Evolutionary conservation across 23 tunicate species (phyloP), one percentile per base, ranked within the genome.

Genomic region (Diplosoma virens): DNA sequence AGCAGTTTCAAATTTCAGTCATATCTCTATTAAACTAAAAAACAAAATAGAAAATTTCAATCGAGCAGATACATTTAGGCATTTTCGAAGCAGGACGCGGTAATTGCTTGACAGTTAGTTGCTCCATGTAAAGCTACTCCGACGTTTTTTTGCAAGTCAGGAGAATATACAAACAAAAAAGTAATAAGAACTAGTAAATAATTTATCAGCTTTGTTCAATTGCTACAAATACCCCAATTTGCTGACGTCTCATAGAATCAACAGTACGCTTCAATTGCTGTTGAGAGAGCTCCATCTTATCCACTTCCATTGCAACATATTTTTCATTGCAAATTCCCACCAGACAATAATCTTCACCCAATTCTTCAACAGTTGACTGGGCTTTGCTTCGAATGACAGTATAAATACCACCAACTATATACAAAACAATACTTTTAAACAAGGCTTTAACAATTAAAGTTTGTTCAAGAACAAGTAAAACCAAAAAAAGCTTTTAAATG

Each of bases 311-410:
- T 32, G 87, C 92, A 6, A 95, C 92, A 70, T 55, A 93, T 36
- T 80, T 60, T 63, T 95, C 96, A 59, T 95, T 95, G 66, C 79
- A 76, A 22, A 90, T 90, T 4, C 92, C 96, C 50, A 93, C 63
- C 87, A 95, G 75, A 59, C 87, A 89, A 41, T 84, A 90, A 55
- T 81, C 82, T 27, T 95, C 95, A 0, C 99, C 99, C 26, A 95
- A 79, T 33, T 89, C 96, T 28, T 89, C 93, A 23, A 79, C 85
- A 2, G 93, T 95, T 1, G 81, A 68, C 32, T 71, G 82, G 11
- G 99, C 99, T 81, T 95, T 95, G 68, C 98, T 90, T 30, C 95
- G 76, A 1, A 95, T 79, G 25, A 95, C 99, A 22, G 95, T 93
- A 50, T 95, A 95, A 24, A 95, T 95, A 24, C 99, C 99, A 0